Conservation (phyloP, 2,888 invertebrate species). For the Dromius quadrimaculatus region DNA sequence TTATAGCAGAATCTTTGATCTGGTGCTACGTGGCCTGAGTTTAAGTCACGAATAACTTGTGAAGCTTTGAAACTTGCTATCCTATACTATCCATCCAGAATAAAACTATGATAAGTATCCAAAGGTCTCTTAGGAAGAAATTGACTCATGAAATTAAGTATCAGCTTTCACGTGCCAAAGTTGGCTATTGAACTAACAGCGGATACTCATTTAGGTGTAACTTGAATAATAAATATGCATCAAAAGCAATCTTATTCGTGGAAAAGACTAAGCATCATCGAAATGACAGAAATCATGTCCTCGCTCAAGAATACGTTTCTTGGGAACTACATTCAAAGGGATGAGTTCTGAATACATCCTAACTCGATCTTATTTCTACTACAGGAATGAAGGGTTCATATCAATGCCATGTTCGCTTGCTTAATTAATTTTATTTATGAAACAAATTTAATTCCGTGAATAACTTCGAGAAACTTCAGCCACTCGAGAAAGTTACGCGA, state of each 20-base stretch:
- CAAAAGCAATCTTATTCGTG: constrained; percentile 3
- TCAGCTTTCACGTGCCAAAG: too few relatives aligned
- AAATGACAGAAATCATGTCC: constrained; percentile 20
- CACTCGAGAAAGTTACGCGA: constrained; percentile 1
- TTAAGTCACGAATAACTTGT: too few relatives aligned
- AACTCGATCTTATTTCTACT: constrained; percentile 2
- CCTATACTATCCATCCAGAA: too few relatives aligned
- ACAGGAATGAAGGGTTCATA: constrained; percentile 16
- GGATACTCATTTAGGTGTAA: too few relatives aligned
- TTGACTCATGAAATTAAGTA: too few relatives aligned
- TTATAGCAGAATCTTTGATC: too few relatives aligned
- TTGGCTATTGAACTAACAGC: too few relatives aligned
- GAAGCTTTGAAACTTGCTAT: too few relatives aligned
- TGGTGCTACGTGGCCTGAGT: too few relatives aligned
- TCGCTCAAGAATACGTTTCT: constrained; percentile 24
- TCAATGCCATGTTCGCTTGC: constrained; percentile 16
- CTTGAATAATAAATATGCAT: too few relatives aligned
- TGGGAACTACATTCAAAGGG: constrained; percentile 3
- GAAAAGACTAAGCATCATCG: constrained; percentile 9
- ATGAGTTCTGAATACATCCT: not conserved
- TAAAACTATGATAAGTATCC: too few relatives aligned
- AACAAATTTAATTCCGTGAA: constrained; percentile 44
- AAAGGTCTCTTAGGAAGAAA: too few relatives aligned
- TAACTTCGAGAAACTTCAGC: constrained; percentile 19
- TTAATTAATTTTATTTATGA: constrained; percentile 46